Conservation (phyloP, 64 coral and sea anemone genomes). For the Cladopsammia gracilis region DNA sequence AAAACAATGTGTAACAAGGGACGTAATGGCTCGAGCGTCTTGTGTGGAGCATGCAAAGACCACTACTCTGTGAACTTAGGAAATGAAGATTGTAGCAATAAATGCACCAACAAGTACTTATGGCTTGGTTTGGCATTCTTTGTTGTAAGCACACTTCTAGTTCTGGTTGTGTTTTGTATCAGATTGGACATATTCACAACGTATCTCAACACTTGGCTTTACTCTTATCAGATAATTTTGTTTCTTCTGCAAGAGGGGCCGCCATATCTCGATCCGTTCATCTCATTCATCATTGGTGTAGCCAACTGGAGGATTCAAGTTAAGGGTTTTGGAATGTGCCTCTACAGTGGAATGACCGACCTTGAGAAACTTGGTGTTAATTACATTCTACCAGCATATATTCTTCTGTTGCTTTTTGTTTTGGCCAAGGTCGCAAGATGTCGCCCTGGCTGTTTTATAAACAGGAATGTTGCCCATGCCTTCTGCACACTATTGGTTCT, state of each 20-base stretch:
- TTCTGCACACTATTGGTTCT: conserved; percentile 77
- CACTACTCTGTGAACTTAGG: conserved; percentile 62
- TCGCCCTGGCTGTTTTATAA: conserved; percentile 36
- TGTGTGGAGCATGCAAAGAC: conserved; percentile 83
- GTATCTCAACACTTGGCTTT: conserved; percentile 83
- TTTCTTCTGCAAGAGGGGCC: conserved; percentile 35
- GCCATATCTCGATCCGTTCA: conserved; percentile 36
- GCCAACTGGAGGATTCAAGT: conserved; percentile 26
- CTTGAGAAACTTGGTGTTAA: conserved; percentile 75
- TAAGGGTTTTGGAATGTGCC: conserved; percentile 22
- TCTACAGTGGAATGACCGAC: conserved; percentile 58
- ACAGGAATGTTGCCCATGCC: conserved; percentile 64
- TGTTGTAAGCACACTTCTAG: conserved; percentile 10
- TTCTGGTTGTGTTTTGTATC: conserved; percentile 61
- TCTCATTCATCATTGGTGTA: conserved; percentile 54
- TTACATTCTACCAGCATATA: conserved; percentile 69
- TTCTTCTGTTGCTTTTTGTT: conserved; percentile 59
- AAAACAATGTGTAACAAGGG: conserved; percentile 63
- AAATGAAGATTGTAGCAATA: neutral
- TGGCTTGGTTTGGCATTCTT: conserved; percentile 55
- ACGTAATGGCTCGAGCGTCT: conserved; percentile 23
- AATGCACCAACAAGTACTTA: neutral
- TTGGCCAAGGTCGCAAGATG: conserved; percentile 14
- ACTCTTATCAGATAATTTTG: conserved; percentile 69
- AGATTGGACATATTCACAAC: conserved; percentile 74